Base-by-base conservation (phyloP, 2,888 invertebrate species). In the Thyatira batis region DNA sequence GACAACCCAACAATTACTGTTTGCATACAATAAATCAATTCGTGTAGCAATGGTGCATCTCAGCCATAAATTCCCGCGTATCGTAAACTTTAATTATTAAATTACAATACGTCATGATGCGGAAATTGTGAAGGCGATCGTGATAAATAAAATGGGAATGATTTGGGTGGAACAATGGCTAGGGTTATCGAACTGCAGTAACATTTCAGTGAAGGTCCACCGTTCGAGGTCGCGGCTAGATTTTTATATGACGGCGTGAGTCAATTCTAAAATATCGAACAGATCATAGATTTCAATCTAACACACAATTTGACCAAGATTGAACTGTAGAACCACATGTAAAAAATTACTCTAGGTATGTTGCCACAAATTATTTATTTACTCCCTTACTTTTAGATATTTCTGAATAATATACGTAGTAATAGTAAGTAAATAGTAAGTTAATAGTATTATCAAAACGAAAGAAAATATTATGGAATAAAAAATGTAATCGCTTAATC, bases 121-220 rank as follows among this genome's bases (percentile, higher is more conserved):
- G 90, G 90, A 90, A 91, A 87, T 87, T 82, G 82, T 85, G 86
- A 73, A 78, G 73, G 69, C 73, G 75, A 76, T 87, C 83, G 84
- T 84, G 84, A 76, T 80, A 79, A 84, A 88, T 85, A 85, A 87
- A 89, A 87, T 87, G 73, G 84, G 82, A 86, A 82, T 84, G 82
- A 83, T 85, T 80, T 82, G 82, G 77, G 67, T 73, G 71, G 77
- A 88, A 89, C 89, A 89, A 90, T 87, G 81, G 78, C 55, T 48
- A 59, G 78, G 90, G 89, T 89, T 81, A 82, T 84, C 79, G 90
- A 85, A 85, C 91, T 80, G 61, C 67, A 81, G 71, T 90, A 89
- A 82, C 91, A 91, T 89, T 90, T 90, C 71, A 83, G 84, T 80
- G 89, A 91, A 91, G 90, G 91, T 87, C 85, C 82, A 79, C 83